Conservation (phyloP, 2,888 invertebrate species). For the Augochlorella aurata region DNA sequence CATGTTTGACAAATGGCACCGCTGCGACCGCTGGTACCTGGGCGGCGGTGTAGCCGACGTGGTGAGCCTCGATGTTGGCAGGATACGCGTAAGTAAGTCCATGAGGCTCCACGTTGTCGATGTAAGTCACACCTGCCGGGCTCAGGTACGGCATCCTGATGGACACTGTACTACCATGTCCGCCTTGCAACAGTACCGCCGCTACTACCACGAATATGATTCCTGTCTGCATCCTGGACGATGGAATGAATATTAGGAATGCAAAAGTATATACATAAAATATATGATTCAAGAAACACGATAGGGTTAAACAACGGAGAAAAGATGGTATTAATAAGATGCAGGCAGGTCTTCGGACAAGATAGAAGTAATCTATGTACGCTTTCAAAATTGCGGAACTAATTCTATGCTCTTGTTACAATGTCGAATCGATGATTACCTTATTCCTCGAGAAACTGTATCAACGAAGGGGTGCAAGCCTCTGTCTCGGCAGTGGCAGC, state of each 20-base stretch:
- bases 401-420: background rate
- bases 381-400: background rate
- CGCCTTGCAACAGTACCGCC: slow-evolving; percentile 74
- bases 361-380: too few species aligned
- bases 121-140: slow-evolving; percentile 84
- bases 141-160: slow-evolving; percentile 82
- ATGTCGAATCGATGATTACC: slow-evolving; percentile 30
- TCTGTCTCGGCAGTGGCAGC: slow-evolving; percentile 68
- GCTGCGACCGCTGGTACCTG: slow-evolving; percentile 77
- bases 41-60: slow-evolving; percentile 76
- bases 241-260: background rate
- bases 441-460: slow-evolving; percentile 50
- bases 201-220: slow-evolving; percentile 72
- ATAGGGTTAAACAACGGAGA: too few species aligned
- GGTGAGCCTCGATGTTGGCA: slow-evolving; percentile 73
- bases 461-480: slow-evolving; percentile 73
- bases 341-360: background rate
- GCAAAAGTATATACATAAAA: too few species aligned
- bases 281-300: too few species aligned
- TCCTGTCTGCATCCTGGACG: slow-evolving; percentile 73
- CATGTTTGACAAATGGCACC: slow-evolving; percentile 78
- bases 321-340: background rate
- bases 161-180: slow-evolving; percentile 74
- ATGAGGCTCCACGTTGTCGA: slow-evolving; percentile 74
- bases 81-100: slow-evolving; percentile 71